phyloP scores from a whole-genome alignment of 1,140 invertebrate species.

The Dendroctonus valens region DNA sequence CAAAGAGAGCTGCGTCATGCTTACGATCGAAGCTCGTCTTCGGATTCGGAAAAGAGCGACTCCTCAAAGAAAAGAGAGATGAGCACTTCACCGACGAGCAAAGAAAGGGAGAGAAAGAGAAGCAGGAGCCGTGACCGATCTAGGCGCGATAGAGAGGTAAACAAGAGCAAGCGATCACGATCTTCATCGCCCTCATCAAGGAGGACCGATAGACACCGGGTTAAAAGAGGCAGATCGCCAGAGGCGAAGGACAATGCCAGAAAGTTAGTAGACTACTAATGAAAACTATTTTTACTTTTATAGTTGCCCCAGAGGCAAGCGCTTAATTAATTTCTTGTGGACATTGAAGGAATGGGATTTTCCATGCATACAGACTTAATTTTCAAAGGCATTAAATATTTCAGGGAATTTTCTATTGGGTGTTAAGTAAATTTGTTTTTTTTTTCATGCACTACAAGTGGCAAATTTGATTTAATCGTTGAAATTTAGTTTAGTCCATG shows the following conservation, averaged over 20 bases:
- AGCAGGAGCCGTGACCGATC: conserved; percentile 22
- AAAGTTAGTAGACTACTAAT: conserved; percentile 30
- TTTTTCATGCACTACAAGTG: too few relatives aligned
- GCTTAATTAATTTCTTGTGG: too few relatives aligned
- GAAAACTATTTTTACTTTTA: neutral
- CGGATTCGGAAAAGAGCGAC: conserved; percentile 38
- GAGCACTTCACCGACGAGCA: conserved; percentile 19
- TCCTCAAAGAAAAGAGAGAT: conserved; percentile 29
- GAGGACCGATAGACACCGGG: conserved; percentile 37
- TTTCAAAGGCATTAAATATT: too few relatives aligned
- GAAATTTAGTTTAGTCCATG: too few relatives aligned
- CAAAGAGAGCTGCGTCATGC: conserved; percentile 50
- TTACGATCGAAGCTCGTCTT: conserved; percentile 45
- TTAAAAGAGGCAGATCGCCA: conserved; percentile 23
- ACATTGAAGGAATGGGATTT: too few relatives aligned
- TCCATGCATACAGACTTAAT: too few relatives aligned
- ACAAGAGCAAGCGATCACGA: conserved; percentile 16
- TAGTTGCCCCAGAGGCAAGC: too few relatives aligned
- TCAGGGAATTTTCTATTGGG: too few relatives aligned
- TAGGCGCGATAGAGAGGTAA: too few relatives aligned
- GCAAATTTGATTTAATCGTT: too few relatives aligned
- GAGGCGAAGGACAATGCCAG: conserved; percentile 7
- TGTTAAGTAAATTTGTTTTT: too few relatives aligned
- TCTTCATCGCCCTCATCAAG: conserved; percentile 26
- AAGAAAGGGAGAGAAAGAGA: conserved; percentile 27